These are phyloP conservation scores for Drosophila albomicans DNA, from an alignment of 1,140 invertebrate genomes.

Conservation along the genomic window DNA sequence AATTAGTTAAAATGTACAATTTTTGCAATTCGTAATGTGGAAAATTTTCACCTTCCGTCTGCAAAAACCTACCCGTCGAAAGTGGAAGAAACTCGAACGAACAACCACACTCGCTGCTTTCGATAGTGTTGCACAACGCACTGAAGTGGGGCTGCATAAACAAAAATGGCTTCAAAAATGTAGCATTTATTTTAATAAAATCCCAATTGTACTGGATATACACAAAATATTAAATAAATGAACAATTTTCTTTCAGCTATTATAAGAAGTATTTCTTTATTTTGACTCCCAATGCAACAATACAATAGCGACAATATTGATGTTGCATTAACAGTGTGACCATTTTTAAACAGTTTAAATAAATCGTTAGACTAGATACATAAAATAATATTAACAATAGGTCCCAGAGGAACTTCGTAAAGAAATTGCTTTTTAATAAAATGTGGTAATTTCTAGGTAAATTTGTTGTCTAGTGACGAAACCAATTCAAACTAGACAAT, in stretches of 20 bases:
- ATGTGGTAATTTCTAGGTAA: no score
- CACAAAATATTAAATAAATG: background rate
- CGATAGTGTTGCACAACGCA: background rate
- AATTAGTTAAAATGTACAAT: conserved; percentile 38
- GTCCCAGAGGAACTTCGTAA: no score
- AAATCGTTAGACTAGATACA: background rate
- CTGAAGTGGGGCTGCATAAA: conserved; percentile 1
- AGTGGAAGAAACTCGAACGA: conserved; percentile 74
- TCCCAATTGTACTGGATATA: background rate
- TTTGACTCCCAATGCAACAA: background rate
- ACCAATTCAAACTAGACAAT: no score
- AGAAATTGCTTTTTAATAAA: no score
- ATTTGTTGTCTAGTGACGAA: no score
- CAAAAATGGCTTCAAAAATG: conserved; percentile 15
- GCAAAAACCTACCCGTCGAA: conserved; percentile 82
- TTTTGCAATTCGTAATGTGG: conserved; percentile 74
- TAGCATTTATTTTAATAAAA: background rate
- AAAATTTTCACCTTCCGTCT: conserved; percentile 80
- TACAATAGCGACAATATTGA: background rate
- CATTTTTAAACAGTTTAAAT: background rate
- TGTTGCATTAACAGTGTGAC: conserved; percentile 11
- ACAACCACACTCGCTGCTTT: conserved; percentile 38
- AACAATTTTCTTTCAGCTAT: background rate
- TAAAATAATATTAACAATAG: background rate
- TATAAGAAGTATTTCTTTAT: background rate